Conservation (phyloP, 2,797 vertebrate genomes). For the Hydrolagus colliei region DNA sequence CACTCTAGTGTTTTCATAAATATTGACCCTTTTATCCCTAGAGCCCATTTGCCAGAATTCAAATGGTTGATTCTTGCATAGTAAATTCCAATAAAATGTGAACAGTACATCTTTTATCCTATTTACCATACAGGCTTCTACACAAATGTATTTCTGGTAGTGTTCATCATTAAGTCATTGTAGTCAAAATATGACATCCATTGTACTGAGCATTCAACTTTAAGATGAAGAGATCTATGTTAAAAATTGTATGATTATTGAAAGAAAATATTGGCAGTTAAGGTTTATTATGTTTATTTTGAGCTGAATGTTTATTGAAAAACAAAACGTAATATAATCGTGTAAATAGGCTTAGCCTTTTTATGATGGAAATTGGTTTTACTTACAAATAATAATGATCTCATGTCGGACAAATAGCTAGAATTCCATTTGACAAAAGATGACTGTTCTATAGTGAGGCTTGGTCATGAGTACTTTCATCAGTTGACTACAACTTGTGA, state of each 20-base stretch:
- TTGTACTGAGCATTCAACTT: background rate
- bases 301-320: background rate
- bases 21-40: background rate
- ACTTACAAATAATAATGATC: background rate
- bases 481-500: background rate
- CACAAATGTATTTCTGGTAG: no score
- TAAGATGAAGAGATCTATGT: background rate
- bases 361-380: background rate
- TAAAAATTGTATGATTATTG: no score
- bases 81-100: background rate
- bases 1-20: background rate
- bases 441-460: background rate
- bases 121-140: background rate
- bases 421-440: no score
- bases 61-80: background rate
- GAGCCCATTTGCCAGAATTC: background rate
- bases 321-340: background rate
- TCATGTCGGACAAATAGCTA: background rate
- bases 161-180: background rate
- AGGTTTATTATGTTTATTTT: background rate
- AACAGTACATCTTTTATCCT: background rate
- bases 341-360: background rate
- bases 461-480: background rate
- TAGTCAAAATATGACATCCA: background rate
- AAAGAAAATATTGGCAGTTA: no score